A percentile compares a stretch with the other conserved stretches of the same genome.
These are phyloP conservation scores for Peromyscus californicus DNA, from an alignment of 2,113 vertebrate genomes.

Conservation along the genomic window DNA sequence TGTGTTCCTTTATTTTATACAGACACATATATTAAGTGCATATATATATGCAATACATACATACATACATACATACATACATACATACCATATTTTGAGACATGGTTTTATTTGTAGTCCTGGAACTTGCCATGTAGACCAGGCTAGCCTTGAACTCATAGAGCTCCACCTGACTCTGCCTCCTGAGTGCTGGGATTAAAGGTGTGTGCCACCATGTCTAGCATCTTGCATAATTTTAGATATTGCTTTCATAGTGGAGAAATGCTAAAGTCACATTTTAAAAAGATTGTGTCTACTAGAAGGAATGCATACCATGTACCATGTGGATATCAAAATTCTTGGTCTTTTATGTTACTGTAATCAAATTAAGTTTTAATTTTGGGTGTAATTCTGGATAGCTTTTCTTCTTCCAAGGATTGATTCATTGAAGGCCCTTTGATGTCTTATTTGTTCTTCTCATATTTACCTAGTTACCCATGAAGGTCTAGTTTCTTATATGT, in stretches of 20 bases:
- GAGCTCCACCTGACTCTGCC: background rate
- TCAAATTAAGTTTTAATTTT: constrained; percentile 33
- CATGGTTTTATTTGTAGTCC: background rate
- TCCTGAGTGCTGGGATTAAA: background rate
- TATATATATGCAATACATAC: background rate
- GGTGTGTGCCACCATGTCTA: background rate
- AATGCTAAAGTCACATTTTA: constrained; percentile 23
- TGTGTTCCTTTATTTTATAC: background rate
- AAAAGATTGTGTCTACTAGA: background rate
- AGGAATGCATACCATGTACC: background rate
- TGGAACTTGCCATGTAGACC: background rate
- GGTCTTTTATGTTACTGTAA: constrained; percentile 41
- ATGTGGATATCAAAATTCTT: background rate
- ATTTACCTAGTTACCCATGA: constrained; percentile 1
- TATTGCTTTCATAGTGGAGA: constrained; percentile 11
- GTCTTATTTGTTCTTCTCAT: constrained; percentile 13
- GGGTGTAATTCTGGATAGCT: constrained; percentile 15
- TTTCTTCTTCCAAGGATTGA: constrained; percentile 20
- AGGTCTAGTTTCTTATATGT: constrained; percentile 39
- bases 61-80: background rate
- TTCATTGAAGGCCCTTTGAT: constrained; percentile 13
- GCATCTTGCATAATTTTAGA: background rate
- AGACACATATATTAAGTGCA: background rate
- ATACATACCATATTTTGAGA: background rate
- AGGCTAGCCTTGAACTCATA: background rate